Conservation (phyloP, 2,113 vertebrate species). For the Thermophis baileyi region DNA sequence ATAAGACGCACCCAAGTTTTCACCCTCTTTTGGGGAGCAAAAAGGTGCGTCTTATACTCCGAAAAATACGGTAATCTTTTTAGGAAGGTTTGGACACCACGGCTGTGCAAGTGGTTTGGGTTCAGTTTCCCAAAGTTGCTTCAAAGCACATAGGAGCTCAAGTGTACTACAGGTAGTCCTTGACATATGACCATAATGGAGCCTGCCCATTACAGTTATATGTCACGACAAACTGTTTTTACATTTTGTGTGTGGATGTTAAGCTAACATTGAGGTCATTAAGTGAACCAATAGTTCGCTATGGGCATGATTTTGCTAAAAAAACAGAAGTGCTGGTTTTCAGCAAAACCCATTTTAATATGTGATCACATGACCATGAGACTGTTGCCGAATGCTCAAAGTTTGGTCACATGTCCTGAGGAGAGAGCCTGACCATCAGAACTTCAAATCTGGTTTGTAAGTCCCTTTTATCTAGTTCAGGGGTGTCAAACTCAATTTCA, state of each 20-base stretch:
- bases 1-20: no score
- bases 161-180: background rate
- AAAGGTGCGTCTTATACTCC: no score
- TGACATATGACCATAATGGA: background rate
- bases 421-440: background rate
- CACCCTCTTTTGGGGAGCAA: no score
- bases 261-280: background rate
- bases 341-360: background rate
- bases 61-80: no score
- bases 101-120: background rate
- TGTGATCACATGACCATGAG: background rate
- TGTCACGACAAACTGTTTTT: background rate
- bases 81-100: background rate
- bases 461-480: background rate
- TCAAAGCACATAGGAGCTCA: background rate
- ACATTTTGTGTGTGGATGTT: background rate
- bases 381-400: background rate
- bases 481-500: no score
- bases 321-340: background rate
- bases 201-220: background rate
- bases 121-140: background rate
- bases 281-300: background rate
- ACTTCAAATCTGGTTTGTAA: background rate
- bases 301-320: background rate
- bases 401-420: background rate